Evolutionary conservation across 2,113 vertebrate species (phyloP).

Genomic region (Campylomormyrus numenius): DNA sequence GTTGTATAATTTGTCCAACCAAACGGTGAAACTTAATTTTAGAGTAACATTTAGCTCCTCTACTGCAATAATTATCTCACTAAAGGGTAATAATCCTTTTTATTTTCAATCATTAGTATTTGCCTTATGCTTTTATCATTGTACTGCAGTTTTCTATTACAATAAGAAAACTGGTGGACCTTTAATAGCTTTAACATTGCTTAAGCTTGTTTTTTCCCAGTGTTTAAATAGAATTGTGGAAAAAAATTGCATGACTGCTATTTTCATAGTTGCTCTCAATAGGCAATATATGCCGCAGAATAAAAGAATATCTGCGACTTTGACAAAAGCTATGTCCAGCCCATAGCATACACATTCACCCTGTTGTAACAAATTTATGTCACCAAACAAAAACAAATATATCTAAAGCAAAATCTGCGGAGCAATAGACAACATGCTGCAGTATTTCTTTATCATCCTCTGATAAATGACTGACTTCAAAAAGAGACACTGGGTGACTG

Average conservation of each 20-base stretch:
- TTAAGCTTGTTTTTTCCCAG: background rate
- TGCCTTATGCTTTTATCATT: background rate
- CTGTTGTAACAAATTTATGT: background rate
- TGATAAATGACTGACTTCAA: background rate
- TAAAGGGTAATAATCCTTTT: background rate
- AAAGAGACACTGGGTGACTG: background rate
- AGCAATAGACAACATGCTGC: background rate
- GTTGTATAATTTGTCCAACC: background rate
- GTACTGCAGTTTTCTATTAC: background rate
- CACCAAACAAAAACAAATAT: background rate
- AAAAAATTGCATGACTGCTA: background rate
- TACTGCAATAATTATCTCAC: background rate
- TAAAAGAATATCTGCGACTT: background rate
- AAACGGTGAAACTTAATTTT: background rate
- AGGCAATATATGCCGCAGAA: background rate
- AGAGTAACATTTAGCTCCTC: background rate
- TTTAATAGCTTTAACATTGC: background rate
- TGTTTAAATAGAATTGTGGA: background rate
- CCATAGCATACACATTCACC: background rate
- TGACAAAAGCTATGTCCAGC: background rate
- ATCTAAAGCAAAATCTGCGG: background rate
- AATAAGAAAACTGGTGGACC: background rate
- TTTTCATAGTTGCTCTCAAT: background rate
- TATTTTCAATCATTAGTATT: background rate
- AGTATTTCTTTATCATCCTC: background rate